Evolutionary conservation across 1,140 invertebrate species (phyloP), one percentile per base, ranked within the genome.

Genomic region (Drosophila pallidifrons): DNA sequence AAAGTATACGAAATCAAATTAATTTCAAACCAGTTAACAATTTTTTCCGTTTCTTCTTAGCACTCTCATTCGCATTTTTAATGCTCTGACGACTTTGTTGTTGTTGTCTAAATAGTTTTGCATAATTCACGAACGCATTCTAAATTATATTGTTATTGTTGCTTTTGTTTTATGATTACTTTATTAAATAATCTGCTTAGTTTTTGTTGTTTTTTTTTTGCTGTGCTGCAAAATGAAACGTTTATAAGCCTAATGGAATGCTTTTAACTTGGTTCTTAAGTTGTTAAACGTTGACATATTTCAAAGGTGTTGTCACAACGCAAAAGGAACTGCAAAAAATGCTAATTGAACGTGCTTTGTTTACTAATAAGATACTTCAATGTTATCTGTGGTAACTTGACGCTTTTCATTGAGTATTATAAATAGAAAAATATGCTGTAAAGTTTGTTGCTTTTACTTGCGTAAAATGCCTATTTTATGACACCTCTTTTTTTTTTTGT

Each of bases 1-100:
- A 35, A 54, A 43, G 16, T 55, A 67, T 67, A 72, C 30, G 73
- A 74, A 61, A 46, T 60, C 30, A 64, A 79, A 71, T 76, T 46
- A 52, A 75, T 64, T 49, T 68, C 20, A 51, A 82, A 82, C 81
- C 81, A 81, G 81, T 82, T 82, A 47, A 58, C 54, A 60, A 52
- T 46, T 38, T 58, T 64, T 52, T 28, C 57, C 30, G 46, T 60
- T 66, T 58, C 20, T 20, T 11, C 25, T 47, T 75, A 28, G 5
- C 32, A 66, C 77, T 45, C 35, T 49, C 35, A 59, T 75, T 79
- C 49, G 65, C 61, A 75, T 68, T 57, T 55, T 52, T 54, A 49
- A 49, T 49, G 47, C 47, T 67, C 65, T 0, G 41, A 43, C 41
- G 41, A 49, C 30, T 58, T 63, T 38, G 35, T 59, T 67, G 64